Evolutionary conservation across 2,113 vertebrate species (phyloP).

Genomic region (Anolis sagrei): DNA sequence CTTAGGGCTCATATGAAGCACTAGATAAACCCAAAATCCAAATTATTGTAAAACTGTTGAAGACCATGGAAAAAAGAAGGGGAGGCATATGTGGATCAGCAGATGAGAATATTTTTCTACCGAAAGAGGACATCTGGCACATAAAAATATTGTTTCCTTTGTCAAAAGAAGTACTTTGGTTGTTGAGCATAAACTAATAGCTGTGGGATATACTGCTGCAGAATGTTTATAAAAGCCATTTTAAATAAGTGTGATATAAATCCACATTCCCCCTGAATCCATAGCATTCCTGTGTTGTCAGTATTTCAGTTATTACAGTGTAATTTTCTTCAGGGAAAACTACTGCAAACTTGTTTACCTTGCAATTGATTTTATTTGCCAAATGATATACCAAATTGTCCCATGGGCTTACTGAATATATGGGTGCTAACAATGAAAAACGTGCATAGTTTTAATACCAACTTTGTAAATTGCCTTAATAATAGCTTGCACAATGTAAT

Average conservation of each 20-base stretch:
- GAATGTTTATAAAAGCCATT: conserved; percentile 50
- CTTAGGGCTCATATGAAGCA: conserved; percentile 36
- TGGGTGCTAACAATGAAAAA: conserved; percentile 82
- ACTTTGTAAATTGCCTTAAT: conserved; percentile 89
- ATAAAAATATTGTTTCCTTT: conserved; percentile 40
- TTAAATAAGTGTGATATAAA: conserved; percentile 34
- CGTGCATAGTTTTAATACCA: conserved; percentile 80
- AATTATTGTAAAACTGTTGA: conserved; percentile 6
- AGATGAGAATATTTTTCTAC: conserved; percentile 29
- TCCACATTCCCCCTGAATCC: conserved; percentile 49
- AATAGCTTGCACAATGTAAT: conserved; percentile 84
- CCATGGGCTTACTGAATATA: conserved; percentile 83
- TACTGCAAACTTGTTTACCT: conserved; percentile 74
- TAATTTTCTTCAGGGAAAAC: conserved; percentile 71
- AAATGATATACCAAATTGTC: conserved; percentile 78
- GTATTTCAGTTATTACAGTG: conserved; percentile 60
- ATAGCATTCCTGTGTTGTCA: conserved; percentile 67
- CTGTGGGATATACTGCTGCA: conserved; percentile 23
- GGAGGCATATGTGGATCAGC: not conserved
- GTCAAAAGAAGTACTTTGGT: conserved; percentile 24
- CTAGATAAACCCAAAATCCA: conserved; percentile 8
- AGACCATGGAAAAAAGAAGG: not conserved
- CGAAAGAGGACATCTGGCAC: conserved; percentile 26
- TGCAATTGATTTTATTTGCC: conserved; percentile 79
- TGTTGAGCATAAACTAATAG: conserved; percentile 20